Conservation (phyloP, 2,797 vertebrate genomes). For the Acanthopagrus latus region DNA sequence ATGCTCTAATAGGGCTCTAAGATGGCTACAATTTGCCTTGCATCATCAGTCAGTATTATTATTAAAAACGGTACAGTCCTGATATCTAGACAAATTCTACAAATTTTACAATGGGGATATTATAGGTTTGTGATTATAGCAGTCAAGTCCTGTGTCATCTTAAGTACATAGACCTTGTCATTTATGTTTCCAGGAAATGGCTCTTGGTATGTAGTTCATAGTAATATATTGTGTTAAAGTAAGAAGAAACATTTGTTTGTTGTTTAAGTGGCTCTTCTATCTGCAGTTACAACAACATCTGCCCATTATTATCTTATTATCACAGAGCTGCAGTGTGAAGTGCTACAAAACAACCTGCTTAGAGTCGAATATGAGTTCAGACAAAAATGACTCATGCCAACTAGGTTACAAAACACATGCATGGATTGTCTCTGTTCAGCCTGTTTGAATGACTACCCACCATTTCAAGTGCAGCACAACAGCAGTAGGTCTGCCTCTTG, state of each 20-base stretch:
- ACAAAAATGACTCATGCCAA: slow-evolving; percentile 4
- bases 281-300: not conserved
- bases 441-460: slow-evolving; percentile 30
- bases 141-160: not conserved
- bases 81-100: not conserved
- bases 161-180: not conserved
- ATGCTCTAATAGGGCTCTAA: slow-evolving; percentile 12
- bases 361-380: slow-evolving; percentile 13
- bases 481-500: slow-evolving; percentile 35
- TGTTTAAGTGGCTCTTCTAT: not conserved
- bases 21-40: slow-evolving; percentile 11
- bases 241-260: not conserved
- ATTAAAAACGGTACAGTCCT: not conserved
- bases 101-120: not conserved
- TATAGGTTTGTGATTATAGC: not conserved
- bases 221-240: not conserved
- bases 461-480: slow-evolving; percentile 31
- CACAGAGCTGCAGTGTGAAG: slow-evolving; percentile 9
- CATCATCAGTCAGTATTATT: not conserved
- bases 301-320: slow-evolving; percentile 4
- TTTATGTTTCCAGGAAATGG: not conserved
- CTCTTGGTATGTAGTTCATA: slow-evolving; percentile 2
- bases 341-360: slow-evolving; percentile 13
- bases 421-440: slow-evolving; percentile 16
- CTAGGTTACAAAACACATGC: not conserved